Conservation (phyloP, 2,888 invertebrate genomes). For the Dione vanillae region DNA sequence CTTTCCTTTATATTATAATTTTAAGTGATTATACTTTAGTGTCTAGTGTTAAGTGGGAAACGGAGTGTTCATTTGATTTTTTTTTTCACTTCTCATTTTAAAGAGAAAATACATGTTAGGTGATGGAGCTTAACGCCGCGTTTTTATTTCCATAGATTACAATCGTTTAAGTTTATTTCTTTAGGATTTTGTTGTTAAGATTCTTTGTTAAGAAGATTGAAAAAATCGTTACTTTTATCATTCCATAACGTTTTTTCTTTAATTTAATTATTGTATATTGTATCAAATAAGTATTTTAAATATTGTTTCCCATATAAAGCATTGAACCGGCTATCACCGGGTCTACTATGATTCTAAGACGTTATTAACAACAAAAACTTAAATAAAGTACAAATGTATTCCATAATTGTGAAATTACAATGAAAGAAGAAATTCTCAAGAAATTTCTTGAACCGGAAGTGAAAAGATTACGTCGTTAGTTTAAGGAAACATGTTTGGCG, state of each 20-base stretch:
- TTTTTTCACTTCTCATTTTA: too few relatives aligned
- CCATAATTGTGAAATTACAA: not conserved
- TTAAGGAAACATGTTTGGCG: slow-evolving; percentile 14
- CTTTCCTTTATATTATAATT: not conserved
- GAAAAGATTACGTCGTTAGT: slow-evolving; percentile 25
- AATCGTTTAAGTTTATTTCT: too few relatives aligned
- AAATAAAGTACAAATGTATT: too few relatives aligned
- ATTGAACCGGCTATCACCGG: not conserved
- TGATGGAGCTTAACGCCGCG: not conserved
- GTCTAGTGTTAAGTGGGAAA: not conserved
- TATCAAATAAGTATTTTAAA: not conserved
- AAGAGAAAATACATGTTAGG: not conserved
- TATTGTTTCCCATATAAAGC: not conserved
- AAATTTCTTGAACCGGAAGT: slow-evolving; percentile 12
- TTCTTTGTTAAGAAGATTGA: too few relatives aligned
- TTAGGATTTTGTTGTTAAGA: too few relatives aligned
- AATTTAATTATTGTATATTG: not conserved
- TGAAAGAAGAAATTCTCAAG: not conserved
- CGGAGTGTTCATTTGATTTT: not conserved
- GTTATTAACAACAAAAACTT: too few relatives aligned
- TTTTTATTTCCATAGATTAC: too few relatives aligned
- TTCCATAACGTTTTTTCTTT: too few relatives aligned
- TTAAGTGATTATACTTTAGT: not conserved
- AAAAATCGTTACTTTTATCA: too few relatives aligned
- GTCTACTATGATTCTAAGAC: not conserved